These are phyloP conservation scores for Phyllostomus discolor DNA, from an alignment of 2,113 vertebrate species.

Conservation along the genomic window DNA sequence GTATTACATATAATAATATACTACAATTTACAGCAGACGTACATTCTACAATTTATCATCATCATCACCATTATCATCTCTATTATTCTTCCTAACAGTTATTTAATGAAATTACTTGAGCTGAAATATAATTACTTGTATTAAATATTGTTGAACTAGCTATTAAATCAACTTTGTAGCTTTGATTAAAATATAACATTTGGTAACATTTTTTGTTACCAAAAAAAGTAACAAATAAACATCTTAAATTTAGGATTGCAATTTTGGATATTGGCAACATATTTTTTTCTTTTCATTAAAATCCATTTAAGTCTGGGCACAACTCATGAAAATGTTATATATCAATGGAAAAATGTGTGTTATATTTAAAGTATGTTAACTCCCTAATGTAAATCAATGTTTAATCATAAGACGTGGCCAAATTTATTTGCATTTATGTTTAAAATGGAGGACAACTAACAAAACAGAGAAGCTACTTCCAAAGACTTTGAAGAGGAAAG, in stretches of 20 bases:
- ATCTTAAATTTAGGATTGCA: neutral
- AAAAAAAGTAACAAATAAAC: neutral
- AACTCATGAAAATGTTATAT: slow-evolving; percentile 6
- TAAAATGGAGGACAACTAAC: neutral
- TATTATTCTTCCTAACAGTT: neutral
- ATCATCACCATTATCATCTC: neutral
- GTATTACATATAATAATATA: neutral
- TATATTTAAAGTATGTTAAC: neutral
- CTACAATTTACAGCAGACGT: neutral
- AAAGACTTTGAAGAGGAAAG: neutral
- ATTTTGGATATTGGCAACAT: neutral
- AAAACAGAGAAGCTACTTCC: neutral
- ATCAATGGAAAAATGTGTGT: neutral
- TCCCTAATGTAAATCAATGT: neutral
- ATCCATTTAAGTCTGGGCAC: neutral
- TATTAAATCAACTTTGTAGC: neutral
- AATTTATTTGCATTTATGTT: neutral
- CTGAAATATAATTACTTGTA: slow-evolving; percentile 1
- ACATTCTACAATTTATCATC: neutral
- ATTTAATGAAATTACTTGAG: slow-evolving; percentile 3
- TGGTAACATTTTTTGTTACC: neutral
- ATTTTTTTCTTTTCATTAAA: neutral
- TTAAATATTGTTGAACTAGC: neutral
- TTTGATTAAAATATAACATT: slow-evolving; percentile 8
- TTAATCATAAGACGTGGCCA: neutral